Evolutionary conservation across 2,113 vertebrate species (phyloP).

Genomic region (Sterrhoptilus dennistouni): DNA sequence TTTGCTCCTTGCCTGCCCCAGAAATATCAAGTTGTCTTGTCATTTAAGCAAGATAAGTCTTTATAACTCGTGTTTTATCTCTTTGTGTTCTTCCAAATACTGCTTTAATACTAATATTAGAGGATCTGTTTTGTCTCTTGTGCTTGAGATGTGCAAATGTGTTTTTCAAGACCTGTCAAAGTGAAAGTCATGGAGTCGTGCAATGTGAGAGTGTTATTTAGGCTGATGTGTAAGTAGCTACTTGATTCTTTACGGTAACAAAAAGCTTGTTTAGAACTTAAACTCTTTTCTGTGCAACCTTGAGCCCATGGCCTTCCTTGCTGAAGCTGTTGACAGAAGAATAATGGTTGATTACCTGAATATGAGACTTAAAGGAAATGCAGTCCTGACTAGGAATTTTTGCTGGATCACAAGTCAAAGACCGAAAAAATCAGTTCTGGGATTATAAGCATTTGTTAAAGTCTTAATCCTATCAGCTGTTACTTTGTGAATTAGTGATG

Average conservation of each 20-base stretch:
- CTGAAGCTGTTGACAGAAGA: neutral
- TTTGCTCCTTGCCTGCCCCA: neutral
- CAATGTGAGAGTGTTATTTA: neutral
- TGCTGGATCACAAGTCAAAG: neutral
- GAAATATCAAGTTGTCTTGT: slow-evolving; percentile 42
- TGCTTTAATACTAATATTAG: slow-evolving; percentile 19
- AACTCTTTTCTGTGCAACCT: neutral
- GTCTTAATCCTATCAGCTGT: slow-evolving; percentile 12
- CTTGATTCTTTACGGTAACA: neutral
- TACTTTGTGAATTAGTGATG: slow-evolving; percentile 20
- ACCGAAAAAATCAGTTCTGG: neutral
- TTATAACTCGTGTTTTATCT: neutral
- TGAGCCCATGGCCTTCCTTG: neutral
- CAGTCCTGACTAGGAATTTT: neutral
- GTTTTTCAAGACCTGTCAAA: slow-evolving; percentile 35
- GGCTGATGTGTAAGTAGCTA: neutral
- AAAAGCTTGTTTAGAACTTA: neutral
- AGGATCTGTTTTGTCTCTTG: slow-evolving; percentile 25
- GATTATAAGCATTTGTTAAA: slow-evolving; percentile 8
- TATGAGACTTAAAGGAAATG: neutral
- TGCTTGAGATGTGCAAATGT: slow-evolving; percentile 11
- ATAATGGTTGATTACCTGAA: neutral
- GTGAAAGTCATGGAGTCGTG: neutral
- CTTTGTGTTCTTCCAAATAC: slow-evolving; percentile 16
- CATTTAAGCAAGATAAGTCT: neutral